These are phyloP conservation scores for Danio choprae DNA, from an alignment of 2,797 vertebrate genomes.

Conservation along the genomic window DNA sequence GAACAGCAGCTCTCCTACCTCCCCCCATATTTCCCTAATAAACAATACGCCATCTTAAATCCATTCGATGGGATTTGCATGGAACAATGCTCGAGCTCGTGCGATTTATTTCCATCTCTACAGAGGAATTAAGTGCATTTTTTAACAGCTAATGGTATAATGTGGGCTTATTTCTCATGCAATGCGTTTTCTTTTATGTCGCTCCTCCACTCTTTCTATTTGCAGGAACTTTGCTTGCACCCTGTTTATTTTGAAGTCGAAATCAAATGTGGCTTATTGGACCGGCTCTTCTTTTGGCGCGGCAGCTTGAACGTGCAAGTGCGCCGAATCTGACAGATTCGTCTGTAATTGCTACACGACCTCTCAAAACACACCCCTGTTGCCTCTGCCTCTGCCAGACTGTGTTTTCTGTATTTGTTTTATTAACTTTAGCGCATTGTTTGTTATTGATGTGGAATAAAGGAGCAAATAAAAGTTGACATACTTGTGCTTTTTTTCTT, in stretches of 20 bases:
- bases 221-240: slow-evolving; percentile 66
- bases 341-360: slow-evolving; percentile 82
- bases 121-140: slow-evolving; percentile 82
- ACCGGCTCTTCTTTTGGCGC: slow-evolving; percentile 72
- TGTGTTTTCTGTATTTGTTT: slow-evolving; percentile 74
- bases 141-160: slow-evolving; percentile 82
- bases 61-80: slow-evolving; percentile 80
- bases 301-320: slow-evolving; percentile 63
- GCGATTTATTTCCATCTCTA: slow-evolving; percentile 81
- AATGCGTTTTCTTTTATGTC: slow-evolving; percentile 57
- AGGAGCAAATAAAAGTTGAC: slow-evolving; percentile 82
- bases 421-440: slow-evolving; percentile 75
- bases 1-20: slow-evolving; percentile 75
- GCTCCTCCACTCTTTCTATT: slow-evolving; percentile 43
- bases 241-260: slow-evolving; percentile 70
- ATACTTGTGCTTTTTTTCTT: slow-evolving; percentile 78
- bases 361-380: slow-evolving; percentile 74
- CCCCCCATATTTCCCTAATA: slow-evolving; percentile 78
- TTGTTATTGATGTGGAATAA: slow-evolving; percentile 82
- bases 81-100: slow-evolving; percentile 73
- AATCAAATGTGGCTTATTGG: slow-evolving; percentile 81
- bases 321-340: slow-evolving; percentile 71
- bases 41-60: slow-evolving; percentile 80
- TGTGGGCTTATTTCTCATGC: slow-evolving; percentile 75
- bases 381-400: slow-evolving; percentile 63